Evolutionary conservation across 1,140 invertebrate genomes (phyloP).

Genomic region (Drosophila pandora): DNA sequence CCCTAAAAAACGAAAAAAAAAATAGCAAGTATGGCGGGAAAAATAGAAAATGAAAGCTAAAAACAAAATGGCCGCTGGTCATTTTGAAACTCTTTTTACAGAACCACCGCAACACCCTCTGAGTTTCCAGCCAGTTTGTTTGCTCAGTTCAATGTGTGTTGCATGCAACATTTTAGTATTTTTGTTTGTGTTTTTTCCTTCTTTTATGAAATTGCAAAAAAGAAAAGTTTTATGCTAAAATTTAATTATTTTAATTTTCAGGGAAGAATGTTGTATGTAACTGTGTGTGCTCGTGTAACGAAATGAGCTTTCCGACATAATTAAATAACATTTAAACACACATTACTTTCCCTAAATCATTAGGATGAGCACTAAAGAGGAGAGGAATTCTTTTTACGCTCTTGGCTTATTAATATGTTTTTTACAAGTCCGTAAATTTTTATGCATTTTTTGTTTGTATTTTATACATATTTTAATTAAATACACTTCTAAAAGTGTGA

Average conservation of each 20-base stretch:
- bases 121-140: constrained; percentile 15
- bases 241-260: constrained; percentile 70
- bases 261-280: constrained; percentile 12
- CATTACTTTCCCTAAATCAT: constrained; percentile 35
- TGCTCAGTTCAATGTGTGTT: constrained; percentile 50
- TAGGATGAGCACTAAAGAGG: constrained; percentile 13
- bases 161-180: constrained; percentile 33
- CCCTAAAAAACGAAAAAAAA: constrained; percentile 13
- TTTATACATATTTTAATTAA: background rate
- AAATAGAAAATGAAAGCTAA: constrained; percentile 45
- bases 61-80: constrained; percentile 57
- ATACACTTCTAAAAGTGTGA: too few relatives aligned
- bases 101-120: constrained; percentile 2
- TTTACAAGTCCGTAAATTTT: background rate
- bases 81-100: constrained; percentile 54
- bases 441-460: background rate
- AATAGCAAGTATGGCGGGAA: constrained; percentile 24
- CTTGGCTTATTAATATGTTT: background rate
- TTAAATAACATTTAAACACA: constrained; percentile 69
- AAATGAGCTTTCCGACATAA: constrained; percentile 34
- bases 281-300: background rate
- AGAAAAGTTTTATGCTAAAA: constrained; percentile 68
- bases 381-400: background rate
- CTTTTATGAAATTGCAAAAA: constrained; percentile 31
- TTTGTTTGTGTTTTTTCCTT: constrained; percentile 10